Evolutionary conservation across 2,888 invertebrate genomes (phyloP), one percentile per base, ranked within the genome.

Genomic region (Drosophila pseudotalamancana): DNA sequence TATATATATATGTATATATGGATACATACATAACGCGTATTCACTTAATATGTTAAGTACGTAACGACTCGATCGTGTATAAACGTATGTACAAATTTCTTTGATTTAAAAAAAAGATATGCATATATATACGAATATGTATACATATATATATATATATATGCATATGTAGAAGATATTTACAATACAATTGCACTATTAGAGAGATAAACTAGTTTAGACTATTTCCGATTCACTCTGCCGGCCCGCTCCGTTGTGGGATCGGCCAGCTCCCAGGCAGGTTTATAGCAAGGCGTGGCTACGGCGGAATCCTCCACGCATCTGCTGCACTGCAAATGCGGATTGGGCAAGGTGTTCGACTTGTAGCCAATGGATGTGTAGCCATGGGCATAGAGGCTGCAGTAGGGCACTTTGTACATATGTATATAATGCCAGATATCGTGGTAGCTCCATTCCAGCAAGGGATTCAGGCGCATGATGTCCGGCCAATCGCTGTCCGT

Each of bases 401-500:
- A 99, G 89, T 99, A 99, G 18, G 98, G 96, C 55, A 99, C 94
- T 61, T 94, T 93, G 49, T 96, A 93, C 37, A 93, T 92, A 18
- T 96, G 91, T 4, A 99, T 93, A 88, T 98, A 98, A 55, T 94
- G 93, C 99, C 99, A 99, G 62, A 99, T 94, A 88, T 98, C 95
- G 21, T 94, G 93, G 90, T 98, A 99, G 8, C 93, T 94, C 99
- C 99, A 99, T 82, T 97, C 94, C n/a, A 99, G 92, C 12, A 99
- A 92, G 0, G 99, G 99, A 87, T 94, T 97, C 4, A 98, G 95
- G 42, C 99, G 93, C 93, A 98, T 94, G 70, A 98, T 92, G 79
- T 94, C 93, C 0, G 99, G 99, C 99, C 99, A 99, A 72, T 93
- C 95, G 0, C 93, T 86, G 91, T 99, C 99, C 0, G 99, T 99